A percentile compares a stretch with the other conserved stretches of the same genome.
phyloP scores from a whole-genome alignment of 2,797 vertebrate species.

The Schizothorax lantsangensis region DNA sequence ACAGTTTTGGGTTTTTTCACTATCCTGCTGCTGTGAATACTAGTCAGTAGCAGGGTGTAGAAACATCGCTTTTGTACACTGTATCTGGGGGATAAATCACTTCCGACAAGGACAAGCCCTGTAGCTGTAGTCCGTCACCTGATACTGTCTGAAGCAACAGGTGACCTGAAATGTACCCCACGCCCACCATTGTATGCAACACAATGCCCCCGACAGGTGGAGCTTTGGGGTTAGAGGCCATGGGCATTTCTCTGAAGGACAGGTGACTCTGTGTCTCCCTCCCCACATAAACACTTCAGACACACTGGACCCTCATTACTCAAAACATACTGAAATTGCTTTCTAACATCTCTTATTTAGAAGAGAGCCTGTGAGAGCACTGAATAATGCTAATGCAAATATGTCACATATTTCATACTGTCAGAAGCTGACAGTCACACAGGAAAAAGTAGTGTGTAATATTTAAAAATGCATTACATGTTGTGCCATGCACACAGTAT shows the following conservation, averaged over 20 bases:
- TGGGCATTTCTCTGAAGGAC: slow-evolving; percentile 32
- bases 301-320: not conserved
- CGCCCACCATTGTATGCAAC: slow-evolving; percentile 49
- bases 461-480: not conserved
- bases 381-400: slow-evolving; percentile 3
- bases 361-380: not conserved
- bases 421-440: not conserved
- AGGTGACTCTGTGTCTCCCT: slow-evolving; percentile 39
- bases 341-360: not conserved
- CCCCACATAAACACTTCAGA: slow-evolving; percentile 27
- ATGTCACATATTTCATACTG: not conserved
- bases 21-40: slow-evolving; percentile 5
- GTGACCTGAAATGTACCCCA: slow-evolving; percentile 55
- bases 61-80: slow-evolving; percentile 24
- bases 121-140: slow-evolving; percentile 34
- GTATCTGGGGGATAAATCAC: slow-evolving; percentile 43
- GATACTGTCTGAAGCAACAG: slow-evolving; percentile 56
- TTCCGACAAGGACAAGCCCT: slow-evolving; percentile 32
- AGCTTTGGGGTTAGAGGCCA: slow-evolving; percentile 29
- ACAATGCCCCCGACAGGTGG: slow-evolving; percentile 56
- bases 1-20: not conserved
- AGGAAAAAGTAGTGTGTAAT: not conserved
- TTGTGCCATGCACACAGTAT: not conserved
- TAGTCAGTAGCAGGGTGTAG: slow-evolving; percentile 15
- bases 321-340: not conserved